Evolutionary conservation across 2,888 invertebrate species (phyloP).

Genomic region (Gastrophysa polygoni): DNA sequence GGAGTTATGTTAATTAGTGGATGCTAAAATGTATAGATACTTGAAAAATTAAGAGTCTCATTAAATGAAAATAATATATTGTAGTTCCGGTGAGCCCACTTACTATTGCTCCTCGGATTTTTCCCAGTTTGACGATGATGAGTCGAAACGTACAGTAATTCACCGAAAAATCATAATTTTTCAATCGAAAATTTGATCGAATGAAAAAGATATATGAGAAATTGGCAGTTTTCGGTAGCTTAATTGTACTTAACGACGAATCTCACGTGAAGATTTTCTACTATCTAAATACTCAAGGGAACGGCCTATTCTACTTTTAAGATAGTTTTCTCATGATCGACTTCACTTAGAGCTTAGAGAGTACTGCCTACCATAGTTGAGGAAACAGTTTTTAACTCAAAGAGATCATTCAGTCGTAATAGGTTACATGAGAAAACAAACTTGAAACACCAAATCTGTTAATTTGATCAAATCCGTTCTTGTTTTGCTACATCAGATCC

Average conservation of each 20-base stretch:
- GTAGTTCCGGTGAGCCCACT: slow-evolving; percentile 1
- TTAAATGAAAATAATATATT: neutral
- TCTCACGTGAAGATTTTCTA: neutral
- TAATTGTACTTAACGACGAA: neutral
- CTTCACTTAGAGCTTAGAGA: slow-evolving; percentile 16
- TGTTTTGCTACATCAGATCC: no score
- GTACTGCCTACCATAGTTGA: slow-evolving; percentile 22
- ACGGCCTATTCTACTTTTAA: slow-evolving; percentile 34
- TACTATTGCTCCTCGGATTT: no score
- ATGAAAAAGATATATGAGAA: no score
- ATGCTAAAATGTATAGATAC: slow-evolving; percentile 24
- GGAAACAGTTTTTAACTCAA: neutral
- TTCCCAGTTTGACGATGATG: no score
- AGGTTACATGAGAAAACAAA: neutral
- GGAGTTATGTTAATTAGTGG: slow-evolving; percentile 31
- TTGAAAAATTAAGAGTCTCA: slow-evolving; percentile 2
- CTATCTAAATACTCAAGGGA: slow-evolving; percentile 24
- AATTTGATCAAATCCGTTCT: no score
- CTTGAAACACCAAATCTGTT: no score
- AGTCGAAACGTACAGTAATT: no score
- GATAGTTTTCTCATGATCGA: slow-evolving; percentile 26
- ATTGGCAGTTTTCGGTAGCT: no score
- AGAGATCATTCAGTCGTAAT: no score
- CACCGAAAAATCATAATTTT: no score
- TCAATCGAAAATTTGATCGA: no score